Evolutionary conservation across 2,888 invertebrate species (phyloP).

Genomic region (Ochropleura leucogaster): DNA sequence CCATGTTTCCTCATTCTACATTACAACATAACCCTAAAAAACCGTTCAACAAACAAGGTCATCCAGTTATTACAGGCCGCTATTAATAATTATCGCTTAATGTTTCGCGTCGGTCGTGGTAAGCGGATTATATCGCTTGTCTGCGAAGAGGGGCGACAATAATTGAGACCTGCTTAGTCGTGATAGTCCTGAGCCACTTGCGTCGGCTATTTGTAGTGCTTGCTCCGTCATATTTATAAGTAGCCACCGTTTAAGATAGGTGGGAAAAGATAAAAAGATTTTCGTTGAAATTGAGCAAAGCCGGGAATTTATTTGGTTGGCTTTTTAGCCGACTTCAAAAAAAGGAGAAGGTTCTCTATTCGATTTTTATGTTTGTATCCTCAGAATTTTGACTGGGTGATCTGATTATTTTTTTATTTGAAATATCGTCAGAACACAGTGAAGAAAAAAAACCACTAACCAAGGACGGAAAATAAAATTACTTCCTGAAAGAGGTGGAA

Average conservation of each 20-base stretch:
- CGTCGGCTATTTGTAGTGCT: conserved; percentile 52
- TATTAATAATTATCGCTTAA: conserved; percentile 72
- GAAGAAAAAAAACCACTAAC: too few relatives aligned
- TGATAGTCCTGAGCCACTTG: conserved; percentile 64
- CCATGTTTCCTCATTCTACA: conserved; percentile 3
- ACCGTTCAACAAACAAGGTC: conserved; percentile 55
- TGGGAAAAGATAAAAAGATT: conserved; percentile 42
- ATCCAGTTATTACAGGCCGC: conserved; percentile 60
- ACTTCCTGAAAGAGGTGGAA: too few relatives aligned
- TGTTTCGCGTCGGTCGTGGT: conserved; percentile 67
- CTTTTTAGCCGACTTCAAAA: not conserved
- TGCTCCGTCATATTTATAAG: conserved; percentile 56
- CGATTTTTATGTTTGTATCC: too few relatives aligned
- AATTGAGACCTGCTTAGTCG: conserved; percentile 65
- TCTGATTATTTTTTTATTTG: too few relatives aligned
- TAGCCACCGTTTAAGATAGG: conserved; percentile 49
- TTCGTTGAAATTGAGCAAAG: conserved; percentile 4
- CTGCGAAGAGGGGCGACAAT: conserved; percentile 67
- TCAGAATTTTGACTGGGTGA: too few relatives aligned
- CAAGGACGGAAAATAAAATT: too few relatives aligned
- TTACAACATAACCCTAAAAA: conserved; percentile 35
- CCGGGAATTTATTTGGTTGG: not conserved
- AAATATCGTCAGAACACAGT: too few relatives aligned
- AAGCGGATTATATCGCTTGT: conserved; percentile 73
- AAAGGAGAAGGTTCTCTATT: too few relatives aligned